These are phyloP conservation scores for Araneus ventricosus DNA, from an alignment of 1,140 invertebrate species.

Conservation along the genomic window DNA sequence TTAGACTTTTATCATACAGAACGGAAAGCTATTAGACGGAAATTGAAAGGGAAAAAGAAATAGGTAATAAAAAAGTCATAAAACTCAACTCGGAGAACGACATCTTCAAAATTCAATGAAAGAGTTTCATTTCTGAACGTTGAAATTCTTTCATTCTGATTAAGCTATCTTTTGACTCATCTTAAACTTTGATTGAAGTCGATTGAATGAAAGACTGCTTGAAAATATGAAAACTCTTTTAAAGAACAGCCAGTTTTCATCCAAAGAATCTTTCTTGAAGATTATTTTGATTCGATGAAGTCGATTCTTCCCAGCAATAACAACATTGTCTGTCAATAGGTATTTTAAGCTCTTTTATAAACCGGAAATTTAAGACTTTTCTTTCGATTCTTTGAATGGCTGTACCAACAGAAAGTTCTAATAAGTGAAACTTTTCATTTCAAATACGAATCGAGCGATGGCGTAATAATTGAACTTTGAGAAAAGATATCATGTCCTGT, in stretches of 20 bases:
- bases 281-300: slow-evolving; percentile 30
- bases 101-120: slow-evolving; percentile 49
- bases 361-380: slow-evolving; percentile 5
- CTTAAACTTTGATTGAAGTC: slow-evolving; percentile 54
- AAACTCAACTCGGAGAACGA: slow-evolving; percentile 22
- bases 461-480: background rate
- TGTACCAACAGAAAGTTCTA: background rate
- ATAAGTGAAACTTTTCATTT: background rate
- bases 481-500: background rate
- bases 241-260: slow-evolving; percentile 8
- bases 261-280: background rate
- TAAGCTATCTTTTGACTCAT: slow-evolving; percentile 52
- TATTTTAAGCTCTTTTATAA: slow-evolving; percentile 18
- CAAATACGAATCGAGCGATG: background rate
- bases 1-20: slow-evolving; percentile 3
- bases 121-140: slow-evolving; percentile 46
- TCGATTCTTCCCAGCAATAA: slow-evolving; percentile 21
- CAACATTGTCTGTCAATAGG: background rate
- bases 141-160: slow-evolving; percentile 49
- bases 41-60: slow-evolving; percentile 41
- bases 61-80: slow-evolving; percentile 17
- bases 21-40: slow-evolving; percentile 34
- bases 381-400: background rate
- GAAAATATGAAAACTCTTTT: slow-evolving; percentile 45
- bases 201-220: slow-evolving; percentile 39